These are phyloP conservation scores for Pitangus sulphuratus DNA, from an alignment of 2,797 vertebrate species.

Conservation along the genomic window DNA sequence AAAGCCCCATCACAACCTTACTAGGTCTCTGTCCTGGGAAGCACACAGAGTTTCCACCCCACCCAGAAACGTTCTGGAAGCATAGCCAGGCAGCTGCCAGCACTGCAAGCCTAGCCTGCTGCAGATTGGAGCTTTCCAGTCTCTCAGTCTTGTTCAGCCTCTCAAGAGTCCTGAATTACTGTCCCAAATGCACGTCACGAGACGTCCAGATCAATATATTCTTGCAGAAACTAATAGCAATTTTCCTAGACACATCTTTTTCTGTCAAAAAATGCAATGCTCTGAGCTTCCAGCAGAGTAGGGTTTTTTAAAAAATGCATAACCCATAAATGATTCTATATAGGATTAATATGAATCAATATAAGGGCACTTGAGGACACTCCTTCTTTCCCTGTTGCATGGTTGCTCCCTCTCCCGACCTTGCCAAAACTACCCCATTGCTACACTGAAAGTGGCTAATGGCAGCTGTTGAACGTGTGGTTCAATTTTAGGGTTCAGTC, in stretches of 20 bases:
- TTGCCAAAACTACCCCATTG: neutral
- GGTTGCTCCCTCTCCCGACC: neutral
- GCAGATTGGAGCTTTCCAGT: neutral
- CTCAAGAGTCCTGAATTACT: neutral
- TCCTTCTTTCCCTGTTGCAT: neutral
- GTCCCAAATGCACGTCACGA: neutral
- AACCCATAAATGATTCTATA: neutral
- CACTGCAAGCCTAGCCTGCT: neutral
- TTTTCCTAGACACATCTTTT: neutral
- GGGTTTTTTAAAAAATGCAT: neutral
- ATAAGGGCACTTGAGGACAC: neutral
- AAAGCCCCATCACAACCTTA: neutral
- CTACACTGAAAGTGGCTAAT: neutral
- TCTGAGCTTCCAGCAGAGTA: neutral
- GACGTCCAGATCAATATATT: neutral
- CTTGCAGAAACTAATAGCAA: neutral
- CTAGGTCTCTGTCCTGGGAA: neutral
- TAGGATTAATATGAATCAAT: neutral
- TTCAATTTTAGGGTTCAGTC: conserved; percentile 27
- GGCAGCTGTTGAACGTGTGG: neutral
- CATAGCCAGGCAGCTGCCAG: neutral
- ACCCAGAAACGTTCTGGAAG: neutral
- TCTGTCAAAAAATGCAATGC: neutral
- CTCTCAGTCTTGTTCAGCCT: neutral
- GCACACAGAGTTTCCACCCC: neutral